Percentiles rank a stretch among this genome's conserved stretches.
phyloP scores from a whole-genome alignment of 2,888 invertebrate genomes.

The Polia nebulosa region DNA sequence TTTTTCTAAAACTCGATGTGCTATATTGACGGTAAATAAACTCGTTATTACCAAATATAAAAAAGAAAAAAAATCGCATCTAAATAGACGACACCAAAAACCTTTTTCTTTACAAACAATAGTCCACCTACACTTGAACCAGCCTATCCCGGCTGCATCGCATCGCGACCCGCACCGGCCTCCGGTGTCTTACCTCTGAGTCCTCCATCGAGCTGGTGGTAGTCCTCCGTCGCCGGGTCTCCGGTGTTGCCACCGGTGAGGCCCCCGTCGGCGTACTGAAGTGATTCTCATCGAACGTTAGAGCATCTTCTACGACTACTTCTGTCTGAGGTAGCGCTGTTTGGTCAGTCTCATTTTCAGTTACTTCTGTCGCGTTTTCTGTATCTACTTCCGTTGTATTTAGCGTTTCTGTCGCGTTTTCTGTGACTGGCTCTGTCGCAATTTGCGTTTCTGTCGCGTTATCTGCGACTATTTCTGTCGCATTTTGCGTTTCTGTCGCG shows the following conservation, averaged over 20 bases:
- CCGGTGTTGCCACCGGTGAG: conserved; percentile 75
- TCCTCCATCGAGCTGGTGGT: conserved; percentile 84
- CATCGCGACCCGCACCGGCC: conserved; percentile 72
- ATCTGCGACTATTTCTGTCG: conserved; percentile 2
- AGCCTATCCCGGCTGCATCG: conserved; percentile 62
- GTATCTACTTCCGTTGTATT: background rate
- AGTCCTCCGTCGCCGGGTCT: conserved; percentile 72
- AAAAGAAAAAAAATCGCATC: background rate
- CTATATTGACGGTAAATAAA: background rate
- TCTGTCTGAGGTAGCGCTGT: conserved; percentile 66
- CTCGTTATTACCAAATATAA: background rate
- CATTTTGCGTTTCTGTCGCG: conserved; percentile 1
- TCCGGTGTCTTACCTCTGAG: conserved; percentile 86
- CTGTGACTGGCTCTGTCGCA: background rate
- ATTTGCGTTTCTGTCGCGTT: background rate
- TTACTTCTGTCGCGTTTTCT: conserved; percentile 6
- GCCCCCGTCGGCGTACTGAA: conserved; percentile 87
- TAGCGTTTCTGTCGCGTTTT: background rate
- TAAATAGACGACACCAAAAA: conserved; percentile 19
- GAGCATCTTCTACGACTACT: conserved; percentile 63
- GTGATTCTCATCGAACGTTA: conserved; percentile 89
- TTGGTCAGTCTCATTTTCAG: conserved; percentile 38
- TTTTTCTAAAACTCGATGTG: background rate
- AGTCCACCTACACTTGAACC: conserved; percentile 21
- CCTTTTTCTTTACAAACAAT: conserved; percentile 2